Base-by-base conservation (phyloP, 2,888 invertebrate species). In the Amiota mariae region DNA sequence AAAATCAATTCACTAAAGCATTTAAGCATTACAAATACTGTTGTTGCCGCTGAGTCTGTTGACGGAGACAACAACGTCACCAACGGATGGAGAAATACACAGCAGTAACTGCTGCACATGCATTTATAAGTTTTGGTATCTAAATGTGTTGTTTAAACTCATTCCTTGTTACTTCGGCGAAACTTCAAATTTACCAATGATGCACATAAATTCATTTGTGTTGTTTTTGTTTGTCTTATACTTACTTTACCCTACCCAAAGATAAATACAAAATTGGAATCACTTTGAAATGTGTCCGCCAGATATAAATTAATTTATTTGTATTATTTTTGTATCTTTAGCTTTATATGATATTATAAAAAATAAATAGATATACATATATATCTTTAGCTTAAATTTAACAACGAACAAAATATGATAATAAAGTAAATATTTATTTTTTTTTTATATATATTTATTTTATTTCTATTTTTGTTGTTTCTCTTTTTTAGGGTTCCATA, bases 1-100 rank as follows among this genome's bases (percentile, higher is more conserved):
- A 89, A 89, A 89, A 89, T 89, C 89, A 89, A 89, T 89, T 89
- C 88, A 86, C 88, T 82, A 85, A 89, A 89, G 89, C 88, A 89
- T 89, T 89, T 88, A 87, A 84, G 82, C 86, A 82, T 85, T 87
- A 87, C 88, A 87, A 87, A 85, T 85, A 84, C 85, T 80, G 66
- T 61, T 70, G 73, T 49, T 20, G 73, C 51, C 80, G 80, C 81
- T 81, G 80, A 83, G 78, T 77, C 71, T 71, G 76, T 77, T 79
- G 78, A 78, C 82, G 70, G 77, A 76, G 73, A 76, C 75, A 71
- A 74, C 70, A 73, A 70, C 70, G 75, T 15, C 67, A 67, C 48
- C 67, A 18, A 18, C 8, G n/a, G 20, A 36, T 36, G 36, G 8
- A 36, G 36, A 36, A 36, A 36, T 6, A 6, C 36, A 36, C 36